These are phyloP conservation scores for Rostratula benghalensis DNA, from an alignment of 2,113 vertebrate genomes.

Conservation along the genomic window DNA sequence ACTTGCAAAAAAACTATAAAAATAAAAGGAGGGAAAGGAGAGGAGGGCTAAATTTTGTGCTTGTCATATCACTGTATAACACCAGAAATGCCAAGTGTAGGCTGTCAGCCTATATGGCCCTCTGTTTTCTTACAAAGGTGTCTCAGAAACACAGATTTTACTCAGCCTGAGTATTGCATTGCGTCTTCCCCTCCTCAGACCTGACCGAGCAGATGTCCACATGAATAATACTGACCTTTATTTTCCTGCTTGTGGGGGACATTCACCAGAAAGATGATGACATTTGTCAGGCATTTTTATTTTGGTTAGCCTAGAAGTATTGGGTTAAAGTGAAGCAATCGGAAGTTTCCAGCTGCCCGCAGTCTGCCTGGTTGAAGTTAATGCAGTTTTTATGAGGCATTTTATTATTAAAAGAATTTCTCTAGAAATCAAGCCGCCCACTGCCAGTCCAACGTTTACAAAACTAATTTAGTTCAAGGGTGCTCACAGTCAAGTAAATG, in stretches of 20 bases:
- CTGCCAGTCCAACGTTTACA: neutral
- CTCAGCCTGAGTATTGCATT: neutral
- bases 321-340: neutral
- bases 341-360: neutral
- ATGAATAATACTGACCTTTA: neutral
- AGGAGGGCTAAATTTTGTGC: neutral
- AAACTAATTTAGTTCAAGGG: neutral
- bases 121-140: neutral
- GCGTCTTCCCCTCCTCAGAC: neutral
- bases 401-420: conserved; percentile 8
- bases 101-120: neutral
- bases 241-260: neutral
- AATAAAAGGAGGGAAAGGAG: neutral
- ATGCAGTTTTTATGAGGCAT: neutral
- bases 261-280: neutral
- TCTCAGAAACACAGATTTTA: neutral
- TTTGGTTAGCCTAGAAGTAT: neutral
- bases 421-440: neutral
- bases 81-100: neutral
- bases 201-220: neutral
- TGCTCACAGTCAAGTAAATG: neutral
- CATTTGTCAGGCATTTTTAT: neutral
- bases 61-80: neutral
- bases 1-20: neutral
- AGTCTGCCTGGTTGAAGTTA: neutral